These are phyloP conservation scores for Gadopsis marmoratus DNA, from an alignment of 2,797 vertebrate species.

Conservation along the genomic window DNA sequence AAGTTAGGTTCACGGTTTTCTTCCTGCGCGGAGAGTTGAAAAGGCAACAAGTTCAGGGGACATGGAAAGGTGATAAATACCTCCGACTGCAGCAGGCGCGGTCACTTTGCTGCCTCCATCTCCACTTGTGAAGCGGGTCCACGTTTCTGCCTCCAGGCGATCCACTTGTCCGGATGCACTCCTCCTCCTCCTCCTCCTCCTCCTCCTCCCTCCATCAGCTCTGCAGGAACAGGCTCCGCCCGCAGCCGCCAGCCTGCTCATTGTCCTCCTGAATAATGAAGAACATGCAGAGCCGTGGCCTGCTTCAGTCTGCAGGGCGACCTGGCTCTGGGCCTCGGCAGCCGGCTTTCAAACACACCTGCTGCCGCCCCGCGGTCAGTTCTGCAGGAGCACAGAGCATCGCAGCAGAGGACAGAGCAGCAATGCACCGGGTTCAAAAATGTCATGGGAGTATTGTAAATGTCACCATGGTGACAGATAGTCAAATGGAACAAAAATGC, in stretches of 20 bases:
- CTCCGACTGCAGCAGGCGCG: conserved; percentile 42
- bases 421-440: too few relatives aligned
- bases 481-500: not conserved
- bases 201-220: conserved; percentile 60
- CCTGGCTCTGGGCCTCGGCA: conserved; percentile 36
- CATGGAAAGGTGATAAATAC: conserved; percentile 57
- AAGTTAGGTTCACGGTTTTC: not conserved
- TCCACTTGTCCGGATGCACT: conserved; percentile 58
- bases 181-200: conserved; percentile 3
- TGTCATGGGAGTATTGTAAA: not conserved
- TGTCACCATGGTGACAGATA: not conserved
- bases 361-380: conserved; percentile 17
- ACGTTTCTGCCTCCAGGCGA: conserved; percentile 41
- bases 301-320: conserved; percentile 38
- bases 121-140: conserved; percentile 40
- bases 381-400: not conserved
- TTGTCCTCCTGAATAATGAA: conserved; percentile 75
- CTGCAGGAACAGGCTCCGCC: conserved; percentile 65
- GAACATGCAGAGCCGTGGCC: conserved; percentile 45
- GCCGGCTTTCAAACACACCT: conserved; percentile 23
- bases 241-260: conserved; percentile 45
- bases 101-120: conserved; percentile 64
- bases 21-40: not conserved
- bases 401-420: not conserved
- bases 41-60: not conserved